Conservation (phyloP, 1,140 invertebrate genomes). For the Portunus trituberculatus region DNA sequence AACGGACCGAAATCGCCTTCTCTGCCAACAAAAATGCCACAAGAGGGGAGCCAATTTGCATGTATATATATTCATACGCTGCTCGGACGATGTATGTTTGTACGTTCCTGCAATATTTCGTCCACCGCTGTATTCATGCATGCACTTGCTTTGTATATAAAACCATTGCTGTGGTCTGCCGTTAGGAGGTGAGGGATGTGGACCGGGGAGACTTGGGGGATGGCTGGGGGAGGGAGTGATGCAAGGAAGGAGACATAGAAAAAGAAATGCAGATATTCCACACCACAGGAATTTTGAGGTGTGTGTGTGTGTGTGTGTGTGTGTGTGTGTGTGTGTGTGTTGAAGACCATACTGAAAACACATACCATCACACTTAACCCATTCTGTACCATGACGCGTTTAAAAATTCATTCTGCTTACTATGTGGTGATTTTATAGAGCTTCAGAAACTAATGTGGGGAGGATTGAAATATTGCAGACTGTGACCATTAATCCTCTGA, state of each 20-base stretch:
- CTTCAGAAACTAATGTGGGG: too few species aligned
- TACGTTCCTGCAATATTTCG: not conserved
- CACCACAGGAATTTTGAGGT: not conserved
- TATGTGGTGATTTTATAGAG: too few species aligned
- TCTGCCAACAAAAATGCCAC: not conserved
- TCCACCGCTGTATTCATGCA: not conserved
- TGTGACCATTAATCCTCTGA: too few species aligned
- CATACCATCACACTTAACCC: too few species aligned
- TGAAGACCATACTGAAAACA: too few species aligned
- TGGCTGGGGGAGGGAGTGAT: not conserved
- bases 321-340: constrained; percentile 9
- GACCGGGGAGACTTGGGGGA: not conserved
- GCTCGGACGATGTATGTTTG: not conserved
- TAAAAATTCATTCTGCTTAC: too few species aligned
- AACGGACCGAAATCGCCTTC: not conserved
- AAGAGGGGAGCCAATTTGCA: not conserved
- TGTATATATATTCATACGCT: not conserved
- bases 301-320: constrained; percentile 11
- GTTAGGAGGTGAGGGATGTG: not conserved
- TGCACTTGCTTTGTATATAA: not conserved
- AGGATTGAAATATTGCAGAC: too few species aligned
- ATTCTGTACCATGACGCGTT: too few species aligned
- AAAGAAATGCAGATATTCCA: not conserved
- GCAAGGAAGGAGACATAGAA: not conserved
- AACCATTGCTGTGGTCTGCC: not conserved